Evolutionary conservation across 2,797 vertebrate genomes (phyloP), one percentile per base, ranked within the genome.

Genomic region (Eurystomus glaucurus): DNA sequence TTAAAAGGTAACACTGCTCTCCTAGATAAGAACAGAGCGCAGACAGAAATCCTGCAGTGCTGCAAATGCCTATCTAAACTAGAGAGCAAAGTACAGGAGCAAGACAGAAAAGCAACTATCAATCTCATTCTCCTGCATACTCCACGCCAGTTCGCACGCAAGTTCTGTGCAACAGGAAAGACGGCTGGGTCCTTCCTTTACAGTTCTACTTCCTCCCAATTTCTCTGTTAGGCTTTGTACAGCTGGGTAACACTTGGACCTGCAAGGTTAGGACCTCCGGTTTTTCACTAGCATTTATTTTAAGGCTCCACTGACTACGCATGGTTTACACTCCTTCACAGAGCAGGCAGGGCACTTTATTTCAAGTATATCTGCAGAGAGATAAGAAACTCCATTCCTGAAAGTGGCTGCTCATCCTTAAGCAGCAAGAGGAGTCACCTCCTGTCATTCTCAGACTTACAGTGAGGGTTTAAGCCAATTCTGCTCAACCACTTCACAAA

Each of bases 91-190:
- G 90, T 92, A 50, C 90, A 90, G 17, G 14, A 79, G 51, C 39
- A 31, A 29, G 31, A 58, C 62, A 91, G 64, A 61, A 68, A 75
- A 93, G 61, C 69, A 86, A 5, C 37, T 57, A 31, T 1, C 52
- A 61, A 0, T 25, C 85, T 14, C 26, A 25, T 20, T 11, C 31
- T 62, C 45, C 50, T 39, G 64, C 26, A 41, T 1, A 19, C 52
- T 33, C 45, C 79, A 72, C 54, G 37, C 50, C 1, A 2, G 17
- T 1, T 19, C 0, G 0, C 13, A 43, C 0, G 1, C 13, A 78
- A 43, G 11, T 43, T 77, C 35, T 18, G 41, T 29, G 52, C 20
- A 68, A 74, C 18, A 58, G 45, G 17, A 71, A 60, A 64, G 26
- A 41, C 35, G 21, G 16, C 5, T 12, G 33, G 3, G 4, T 62